Evolutionary conservation across 2,888 invertebrate genomes (phyloP), one percentile per base, ranked within the genome.

Genomic region (Caenorhabditis sp.): DNA sequence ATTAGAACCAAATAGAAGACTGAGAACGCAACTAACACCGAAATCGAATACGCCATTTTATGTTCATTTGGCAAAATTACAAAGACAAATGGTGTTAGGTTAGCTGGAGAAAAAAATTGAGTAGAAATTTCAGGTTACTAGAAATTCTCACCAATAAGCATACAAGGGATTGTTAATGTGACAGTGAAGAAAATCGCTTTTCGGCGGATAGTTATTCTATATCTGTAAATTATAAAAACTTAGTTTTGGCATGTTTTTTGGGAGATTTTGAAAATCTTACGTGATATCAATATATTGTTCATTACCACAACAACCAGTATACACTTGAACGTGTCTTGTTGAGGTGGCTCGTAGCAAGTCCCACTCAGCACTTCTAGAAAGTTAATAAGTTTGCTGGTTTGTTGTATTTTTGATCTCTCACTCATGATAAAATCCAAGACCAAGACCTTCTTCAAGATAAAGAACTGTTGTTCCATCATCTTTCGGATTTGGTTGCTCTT

Each of bases 1-100:
- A 96, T 95, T 84, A 97, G 94, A 90, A 97, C 91, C 80, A 97
- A 91, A 91, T 97, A 97, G 92, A 97, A 97, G 92, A 97, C 96
- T 91, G 96, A 95, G 88, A 97, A 94, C 90, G 95, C 95, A 90
- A 97, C 95, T 87, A 97, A 92, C 89, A 97, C 96, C 67, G 95
- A 96, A 89, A 77, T 76, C 63, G 95, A 95, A 61, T 97, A 91
- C 0, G 96, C 95, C 76, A 97, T 95, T 89, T 97, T 97, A 89
- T 97, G 97, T 27, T 97, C 96, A 63, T 76, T 75, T 1, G 81
- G 81, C 6, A 79, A 68, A 54, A 81, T 79, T 49, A 78, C 36
- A 59, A 81, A 81, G 6, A 81, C 81, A 58, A 80, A 79, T 23
- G 81, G 79, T 6, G 81, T 81, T 1, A 77, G 60, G 58, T 78